phyloP scores from a whole-genome alignment of 2,888 invertebrate genomes.

The Synergus umbraculus region DNA sequence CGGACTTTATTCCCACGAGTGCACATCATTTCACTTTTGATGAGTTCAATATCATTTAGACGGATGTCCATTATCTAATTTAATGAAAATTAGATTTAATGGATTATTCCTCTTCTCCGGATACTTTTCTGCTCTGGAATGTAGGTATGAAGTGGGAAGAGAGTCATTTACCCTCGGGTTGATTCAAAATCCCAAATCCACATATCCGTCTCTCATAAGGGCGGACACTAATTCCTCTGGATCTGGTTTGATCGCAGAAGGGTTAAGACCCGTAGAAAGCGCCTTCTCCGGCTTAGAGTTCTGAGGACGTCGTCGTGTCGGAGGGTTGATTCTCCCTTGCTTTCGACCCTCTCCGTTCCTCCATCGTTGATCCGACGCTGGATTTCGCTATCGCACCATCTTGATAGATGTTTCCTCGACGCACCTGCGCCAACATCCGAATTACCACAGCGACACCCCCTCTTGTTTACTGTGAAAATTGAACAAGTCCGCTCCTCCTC shows the following conservation, averaged over 20 bases:
- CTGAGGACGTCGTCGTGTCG: background rate
- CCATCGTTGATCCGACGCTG: conserved; percentile 48
- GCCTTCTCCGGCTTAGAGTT: conserved; percentile 48
- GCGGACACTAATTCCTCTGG: conserved; percentile 1
- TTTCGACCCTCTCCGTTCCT: conserved; percentile 51
- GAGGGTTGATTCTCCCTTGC: conserved; percentile 53
- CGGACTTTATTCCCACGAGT: conserved; percentile 17
- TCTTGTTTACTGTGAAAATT: conserved; percentile 53
- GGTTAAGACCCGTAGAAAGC: conserved; percentile 67
- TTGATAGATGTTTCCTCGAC: conserved; percentile 73
- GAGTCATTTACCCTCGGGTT: background rate
- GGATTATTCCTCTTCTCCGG: background rate
- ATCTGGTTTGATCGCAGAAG: conserved; percentile 61
- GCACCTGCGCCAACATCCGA: conserved; percentile 73
- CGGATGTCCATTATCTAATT: background rate
- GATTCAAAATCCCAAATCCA: conserved; percentile 1
- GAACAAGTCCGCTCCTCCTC: conserved; percentile 46
- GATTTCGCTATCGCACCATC: conserved; percentile 64
- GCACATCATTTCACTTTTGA: conserved; percentile 18
- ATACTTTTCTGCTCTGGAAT: background rate
- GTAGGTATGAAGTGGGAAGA: background rate
- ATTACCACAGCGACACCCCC: conserved; percentile 61
- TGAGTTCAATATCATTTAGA: conserved; percentile 21
- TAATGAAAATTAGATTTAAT: too few relatives aligned
- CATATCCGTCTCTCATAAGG: conserved; percentile 17